Percentiles rank a stretch among this genome's conserved stretches.
Conservation (phyloP, 2,113 vertebrate genomes). For the Pygoscelis antarcticus region DNA sequence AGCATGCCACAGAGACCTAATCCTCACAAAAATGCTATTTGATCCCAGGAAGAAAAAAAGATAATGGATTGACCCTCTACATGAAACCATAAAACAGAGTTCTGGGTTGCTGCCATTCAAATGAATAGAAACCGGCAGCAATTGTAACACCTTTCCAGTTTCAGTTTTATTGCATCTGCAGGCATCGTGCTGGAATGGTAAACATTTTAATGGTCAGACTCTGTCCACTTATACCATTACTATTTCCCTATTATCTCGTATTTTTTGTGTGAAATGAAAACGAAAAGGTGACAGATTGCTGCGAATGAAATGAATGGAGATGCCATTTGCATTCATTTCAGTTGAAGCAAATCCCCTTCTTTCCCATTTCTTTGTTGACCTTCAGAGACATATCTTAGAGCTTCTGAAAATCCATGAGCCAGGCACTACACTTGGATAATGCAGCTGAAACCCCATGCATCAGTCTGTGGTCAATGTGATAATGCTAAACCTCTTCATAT, state of each 20-base stretch:
- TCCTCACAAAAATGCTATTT: conserved; percentile 75
- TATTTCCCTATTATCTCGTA: conserved; percentile 69
- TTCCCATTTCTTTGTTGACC: conserved; percentile 55
- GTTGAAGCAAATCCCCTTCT: neutral
- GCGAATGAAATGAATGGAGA: conserved; percentile 63
- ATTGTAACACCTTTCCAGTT: conserved; percentile 74
- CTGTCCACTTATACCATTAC: conserved; percentile 71
- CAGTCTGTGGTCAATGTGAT: neutral
- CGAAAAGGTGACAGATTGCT: conserved; percentile 74
- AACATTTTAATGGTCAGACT: conserved; percentile 78
- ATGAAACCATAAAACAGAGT: conserved; percentile 61
- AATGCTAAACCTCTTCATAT: conserved; percentile 25
- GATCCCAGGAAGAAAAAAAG: conserved; percentile 65
- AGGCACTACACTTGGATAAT: conserved; percentile 35
- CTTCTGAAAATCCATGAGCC: conserved; percentile 47
- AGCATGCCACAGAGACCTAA: conserved; percentile 55
- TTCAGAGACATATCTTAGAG: conserved; percentile 40
- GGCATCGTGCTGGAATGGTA: conserved; percentile 71
- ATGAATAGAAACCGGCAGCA: conserved; percentile 77
- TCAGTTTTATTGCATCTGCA: conserved; percentile 78
- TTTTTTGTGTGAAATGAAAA: conserved; percentile 66
- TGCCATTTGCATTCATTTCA: conserved; percentile 71
- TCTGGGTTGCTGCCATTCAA: conserved; percentile 75
- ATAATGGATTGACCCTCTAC: conserved; percentile 75
- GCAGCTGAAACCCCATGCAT: neutral